These are phyloP conservation scores for Nixonia krombeini DNA, from an alignment of 1,140 invertebrate species.

Conservation along the genomic window DNA sequence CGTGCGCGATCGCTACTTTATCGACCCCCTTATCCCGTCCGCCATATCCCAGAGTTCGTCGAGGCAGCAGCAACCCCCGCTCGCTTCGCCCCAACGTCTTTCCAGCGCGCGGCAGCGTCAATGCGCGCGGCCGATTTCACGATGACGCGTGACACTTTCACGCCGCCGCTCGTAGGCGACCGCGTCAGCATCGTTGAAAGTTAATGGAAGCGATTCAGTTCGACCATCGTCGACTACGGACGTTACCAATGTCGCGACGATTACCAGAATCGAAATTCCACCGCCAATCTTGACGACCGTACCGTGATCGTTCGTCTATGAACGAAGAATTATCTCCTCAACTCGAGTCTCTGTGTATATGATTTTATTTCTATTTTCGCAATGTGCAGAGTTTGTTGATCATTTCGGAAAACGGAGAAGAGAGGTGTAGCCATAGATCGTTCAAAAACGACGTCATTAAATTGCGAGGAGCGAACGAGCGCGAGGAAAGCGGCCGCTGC, in stretches of 20 bases:
- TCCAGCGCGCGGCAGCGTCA: conserved; percentile 3
- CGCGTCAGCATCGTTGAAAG: conserved; percentile 41
- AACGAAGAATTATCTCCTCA: too few relatives aligned
- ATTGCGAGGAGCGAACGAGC: conserved; percentile 19
- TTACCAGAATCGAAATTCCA: conserved; percentile 27
- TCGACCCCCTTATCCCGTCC: conserved; percentile 64
- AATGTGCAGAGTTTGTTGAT: too few relatives aligned
- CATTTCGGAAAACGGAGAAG: too few relatives aligned
- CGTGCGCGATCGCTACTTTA: conserved; percentile 71
- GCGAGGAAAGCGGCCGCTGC: conserved; percentile 18
- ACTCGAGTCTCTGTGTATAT: too few relatives aligned
- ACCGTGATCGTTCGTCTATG: too few relatives aligned
- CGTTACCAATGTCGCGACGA: conserved; percentile 21
- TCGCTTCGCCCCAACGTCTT: conserved; percentile 13
- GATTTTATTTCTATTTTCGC: too few relatives aligned
- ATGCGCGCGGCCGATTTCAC: conserved; percentile 28
- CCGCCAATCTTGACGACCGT: too few relatives aligned
- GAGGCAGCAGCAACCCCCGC: conserved; percentile 10
- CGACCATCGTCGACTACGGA: conserved; percentile 19
- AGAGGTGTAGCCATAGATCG: conserved; percentile 1
- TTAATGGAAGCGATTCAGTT: conserved; percentile 46
- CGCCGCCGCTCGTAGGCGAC: conserved; percentile 18
- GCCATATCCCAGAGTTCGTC: conserved; percentile 10
- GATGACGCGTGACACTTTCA: conserved; percentile 45
- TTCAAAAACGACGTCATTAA: conserved; percentile 22